phyloP scores from a whole-genome alignment of 1,140 invertebrate genomes.

The Pseudomyrmex gracilis region DNA sequence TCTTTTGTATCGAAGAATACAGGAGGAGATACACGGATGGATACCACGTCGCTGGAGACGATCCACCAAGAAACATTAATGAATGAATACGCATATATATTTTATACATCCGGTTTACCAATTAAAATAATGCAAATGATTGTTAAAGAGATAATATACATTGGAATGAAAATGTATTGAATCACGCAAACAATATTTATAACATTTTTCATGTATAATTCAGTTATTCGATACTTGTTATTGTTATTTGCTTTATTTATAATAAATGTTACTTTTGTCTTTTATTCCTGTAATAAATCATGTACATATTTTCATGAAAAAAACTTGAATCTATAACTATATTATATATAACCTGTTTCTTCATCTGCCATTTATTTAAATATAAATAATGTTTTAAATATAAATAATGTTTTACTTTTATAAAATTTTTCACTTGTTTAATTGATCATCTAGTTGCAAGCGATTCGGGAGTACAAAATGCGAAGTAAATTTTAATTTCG shows the following conservation, averaged over 20 bases:
- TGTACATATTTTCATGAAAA: conserved; percentile 15
- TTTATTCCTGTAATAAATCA: conserved; percentile 30
- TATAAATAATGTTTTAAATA: not conserved
- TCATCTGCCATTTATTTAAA: not conserved
- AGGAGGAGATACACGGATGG: conserved; percentile 84
- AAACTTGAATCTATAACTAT: not conserved
- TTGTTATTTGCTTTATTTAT: conserved; percentile 29
- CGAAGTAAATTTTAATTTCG: conserved; percentile 13
- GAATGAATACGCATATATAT: not conserved
- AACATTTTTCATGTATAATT: not conserved
- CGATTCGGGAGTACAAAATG: not conserved
- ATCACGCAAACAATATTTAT: conserved; percentile 14
- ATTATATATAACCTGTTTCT: not conserved
- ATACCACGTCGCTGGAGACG: conserved; percentile 76
- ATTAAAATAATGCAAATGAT: conserved; percentile 27
- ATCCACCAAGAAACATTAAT: conserved; percentile 65
- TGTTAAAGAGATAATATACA: conserved; percentile 41
- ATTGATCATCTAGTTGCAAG: not conserved
- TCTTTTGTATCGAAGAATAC: conserved; percentile 91
- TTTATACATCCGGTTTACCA: conserved; percentile 22
- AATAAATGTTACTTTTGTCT: conserved; percentile 32
- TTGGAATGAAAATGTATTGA: conserved; percentile 38
- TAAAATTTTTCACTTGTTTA: not conserved
- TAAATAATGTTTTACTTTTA: not conserved
- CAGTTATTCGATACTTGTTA: conserved; percentile 19